Percentiles rank a stretch among this genome's conserved stretches.
Evolutionary conservation across 2,113 vertebrate species (phyloP).

Genomic region (Patagioenas fasciata): DNA sequence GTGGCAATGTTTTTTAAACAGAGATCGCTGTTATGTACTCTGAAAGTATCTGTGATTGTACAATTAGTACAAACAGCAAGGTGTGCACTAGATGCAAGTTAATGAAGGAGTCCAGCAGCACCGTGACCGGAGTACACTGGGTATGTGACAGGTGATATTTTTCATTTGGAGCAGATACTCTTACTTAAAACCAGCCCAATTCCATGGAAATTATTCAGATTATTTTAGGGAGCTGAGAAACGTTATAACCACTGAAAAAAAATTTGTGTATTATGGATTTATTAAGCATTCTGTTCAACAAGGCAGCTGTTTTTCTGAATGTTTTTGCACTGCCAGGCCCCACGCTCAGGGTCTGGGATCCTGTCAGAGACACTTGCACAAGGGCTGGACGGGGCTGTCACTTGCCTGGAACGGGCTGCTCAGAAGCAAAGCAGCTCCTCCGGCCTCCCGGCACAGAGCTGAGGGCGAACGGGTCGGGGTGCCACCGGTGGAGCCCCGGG

Average conservation of each 20-base stretch:
- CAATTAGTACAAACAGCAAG: neutral
- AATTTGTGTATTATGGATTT: neutral
- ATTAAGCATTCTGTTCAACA: neutral
- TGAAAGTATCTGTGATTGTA: neutral
- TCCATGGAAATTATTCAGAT: neutral
- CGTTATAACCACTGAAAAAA: neutral
- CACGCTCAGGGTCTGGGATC: accelerated
- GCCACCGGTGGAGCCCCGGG: neutral
- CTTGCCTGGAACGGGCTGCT: too few relatives aligned
- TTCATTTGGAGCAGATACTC: neutral
- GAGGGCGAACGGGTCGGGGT: neutral
- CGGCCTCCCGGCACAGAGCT: neutral
- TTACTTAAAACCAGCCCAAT: neutral
- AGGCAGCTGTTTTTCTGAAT: neutral
- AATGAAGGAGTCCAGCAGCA: neutral
- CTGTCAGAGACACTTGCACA: neutral
- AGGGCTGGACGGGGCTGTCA: neutral
- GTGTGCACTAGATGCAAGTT: neutral
- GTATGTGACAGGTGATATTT: neutral
- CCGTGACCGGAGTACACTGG: accelerated
- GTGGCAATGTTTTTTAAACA: conserved; percentile 33
- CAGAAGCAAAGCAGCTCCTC: neutral
- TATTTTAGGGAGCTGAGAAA: neutral
- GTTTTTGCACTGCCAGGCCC: accelerated
- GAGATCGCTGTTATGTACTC: neutral